phyloP scores from a whole-genome alignment of 2,113 vertebrate species.

The human region GRCh38 chr11:68643001-68643500 shows the following conservation, averaged over 20 bases:
- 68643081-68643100: too few species aligned
- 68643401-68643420: too few species aligned
- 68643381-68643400: rapidly evolving
- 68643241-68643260: not conserved
- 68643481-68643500: not conserved
- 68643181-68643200: too few species aligned
- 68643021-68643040: not conserved
- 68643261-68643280: not conserved
- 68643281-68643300: not conserved
- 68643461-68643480: not conserved
- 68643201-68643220: too few species aligned
- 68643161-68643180: too few species aligned
- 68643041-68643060: too few species aligned
- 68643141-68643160: too few species aligned
- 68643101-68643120: too few species aligned
- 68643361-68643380: rapidly evolving
- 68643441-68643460: not conserved
- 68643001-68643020: not conserved
- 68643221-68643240: not conserved
- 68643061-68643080: too few species aligned
- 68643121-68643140: too few species aligned
- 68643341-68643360: not conserved
- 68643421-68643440: not conserved
- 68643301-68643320: not conserved
- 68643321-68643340: not conserved